Conservation (phyloP, 2,888 invertebrate species). For the Lobophora halterata region DNA sequence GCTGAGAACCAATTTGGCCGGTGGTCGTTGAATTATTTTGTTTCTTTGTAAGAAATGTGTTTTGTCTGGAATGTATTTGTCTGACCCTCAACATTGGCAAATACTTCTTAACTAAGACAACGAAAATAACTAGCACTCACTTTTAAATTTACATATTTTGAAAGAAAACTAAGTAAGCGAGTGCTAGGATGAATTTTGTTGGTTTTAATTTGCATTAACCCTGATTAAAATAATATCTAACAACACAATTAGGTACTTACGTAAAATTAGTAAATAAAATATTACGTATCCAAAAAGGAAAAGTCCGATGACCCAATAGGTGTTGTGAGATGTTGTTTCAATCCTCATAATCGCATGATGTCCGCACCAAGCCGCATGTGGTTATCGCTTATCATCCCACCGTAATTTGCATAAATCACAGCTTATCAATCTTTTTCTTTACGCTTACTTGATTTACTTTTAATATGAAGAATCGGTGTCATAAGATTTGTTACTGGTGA, state of each 20-base stretch:
- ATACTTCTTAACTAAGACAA: slow-evolving; percentile 15
- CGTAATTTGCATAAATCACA: slow-evolving; percentile 57
- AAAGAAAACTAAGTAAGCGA: background rate
- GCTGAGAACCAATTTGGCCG: slow-evolving; percentile 31
- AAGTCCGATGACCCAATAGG: no score
- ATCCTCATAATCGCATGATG: slow-evolving; percentile 40
- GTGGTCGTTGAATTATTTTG: slow-evolving; percentile 32
- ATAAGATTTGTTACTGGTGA: slow-evolving; percentile 49
- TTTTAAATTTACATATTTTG: background rate
- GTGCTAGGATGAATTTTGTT: slow-evolving; percentile 20
- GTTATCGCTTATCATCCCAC: slow-evolving; percentile 55
- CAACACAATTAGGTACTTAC: slow-evolving; percentile 16
- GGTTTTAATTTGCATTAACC: slow-evolving; percentile 28
- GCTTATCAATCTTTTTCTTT: slow-evolving; percentile 56
- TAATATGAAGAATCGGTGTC: slow-evolving; percentile 74
- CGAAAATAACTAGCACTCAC: slow-evolving; percentile 18
- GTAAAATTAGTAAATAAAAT: no score
- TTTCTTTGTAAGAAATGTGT: slow-evolving; percentile 12
- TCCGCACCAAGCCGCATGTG: slow-evolving; percentile 48
- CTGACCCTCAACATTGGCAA: slow-evolving; percentile 18
- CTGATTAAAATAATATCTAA: slow-evolving; percentile 24
- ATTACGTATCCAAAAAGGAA: no score
- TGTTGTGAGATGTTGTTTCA: slow-evolving; percentile 35
- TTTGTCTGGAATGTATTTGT: slow-evolving; percentile 4
- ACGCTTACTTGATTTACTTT: slow-evolving; percentile 49